Conservation (phyloP, 2,888 invertebrate genomes). For the Meiosimyza platycephala region DNA sequence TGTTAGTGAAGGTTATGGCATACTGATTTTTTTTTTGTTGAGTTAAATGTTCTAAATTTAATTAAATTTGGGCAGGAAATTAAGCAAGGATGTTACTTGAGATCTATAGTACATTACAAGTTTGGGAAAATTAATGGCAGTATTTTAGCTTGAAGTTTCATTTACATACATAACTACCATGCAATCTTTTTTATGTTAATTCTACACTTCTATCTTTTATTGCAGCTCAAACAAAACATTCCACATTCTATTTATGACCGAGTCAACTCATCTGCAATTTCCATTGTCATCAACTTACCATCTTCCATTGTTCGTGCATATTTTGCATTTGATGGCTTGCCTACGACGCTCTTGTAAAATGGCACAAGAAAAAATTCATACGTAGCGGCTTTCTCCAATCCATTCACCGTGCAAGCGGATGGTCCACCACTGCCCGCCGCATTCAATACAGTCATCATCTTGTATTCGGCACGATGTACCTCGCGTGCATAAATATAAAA, state of each 20-base stretch:
- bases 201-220: background rate
- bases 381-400: conserved; percentile 83
- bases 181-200: too few relatives aligned
- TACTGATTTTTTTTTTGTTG: too few relatives aligned
- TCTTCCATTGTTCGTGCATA: conserved; percentile 85
- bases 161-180: too few relatives aligned
- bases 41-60: too few relatives aligned
- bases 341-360: conserved; percentile 88
- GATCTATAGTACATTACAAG: too few relatives aligned
- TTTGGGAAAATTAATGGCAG: too few relatives aligned
- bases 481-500: conserved; percentile 83
- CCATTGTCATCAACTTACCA: conserved; percentile 73
- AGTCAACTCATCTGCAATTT: background rate
- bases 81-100: too few relatives aligned
- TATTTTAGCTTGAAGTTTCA: too few relatives aligned
- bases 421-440: conserved; percentile 69
- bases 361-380: conserved; percentile 94
- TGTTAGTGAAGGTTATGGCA: too few relatives aligned
- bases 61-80: too few relatives aligned
- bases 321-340: conserved; percentile 86
- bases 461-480: conserved; percentile 70
- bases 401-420: conserved; percentile 81
- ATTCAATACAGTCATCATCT: conserved; percentile 82
- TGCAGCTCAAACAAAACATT: background rate
- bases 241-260: background rate